These are phyloP conservation scores for Vanessa cardui DNA, from an alignment of 2,888 invertebrate genomes.

Conservation along the genomic window DNA sequence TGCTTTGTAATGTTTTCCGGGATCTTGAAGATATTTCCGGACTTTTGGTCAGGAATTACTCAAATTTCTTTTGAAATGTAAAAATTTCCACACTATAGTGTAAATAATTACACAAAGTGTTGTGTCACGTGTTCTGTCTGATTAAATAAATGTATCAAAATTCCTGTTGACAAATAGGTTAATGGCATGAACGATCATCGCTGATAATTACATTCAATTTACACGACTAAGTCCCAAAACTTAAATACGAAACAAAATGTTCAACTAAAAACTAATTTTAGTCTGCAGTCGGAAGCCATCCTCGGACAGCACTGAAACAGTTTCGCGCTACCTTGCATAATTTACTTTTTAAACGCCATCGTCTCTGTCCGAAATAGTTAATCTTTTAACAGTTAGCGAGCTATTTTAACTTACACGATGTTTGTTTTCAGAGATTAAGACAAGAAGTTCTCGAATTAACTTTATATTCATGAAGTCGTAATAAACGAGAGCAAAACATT, in stretches of 20 bases:
- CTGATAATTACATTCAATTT: no score
- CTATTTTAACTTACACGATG: constrained; percentile 5
- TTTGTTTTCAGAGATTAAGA: constrained; percentile 16
- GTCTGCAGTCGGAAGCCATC: not conserved
- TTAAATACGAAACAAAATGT: not conserved
- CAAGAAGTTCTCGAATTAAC: not conserved
- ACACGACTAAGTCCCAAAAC: not conserved
- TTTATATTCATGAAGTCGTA: constrained; percentile 7
- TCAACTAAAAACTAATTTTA: not conserved
- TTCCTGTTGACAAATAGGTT: no score
- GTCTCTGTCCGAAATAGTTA: constrained; percentile 22
- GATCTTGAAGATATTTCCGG: no score
- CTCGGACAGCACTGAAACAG: constrained; percentile 3
- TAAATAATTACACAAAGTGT: no score
- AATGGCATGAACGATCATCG: no score
- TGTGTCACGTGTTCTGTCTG: no score
- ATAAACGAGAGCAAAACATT: no score
- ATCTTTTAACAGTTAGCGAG: constrained; percentile 23
- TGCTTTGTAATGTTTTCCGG: no score
- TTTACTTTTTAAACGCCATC: constrained; percentile 18
- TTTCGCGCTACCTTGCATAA: constrained; percentile 2
- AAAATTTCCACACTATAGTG: no score
- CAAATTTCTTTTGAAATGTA: no score
- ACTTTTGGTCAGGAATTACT: no score
- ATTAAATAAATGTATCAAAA: no score